These are phyloP conservation scores for Porites australiensis DNA, from an alignment of 64 coral and sea anemone genomes.

Conservation along the genomic window DNA sequence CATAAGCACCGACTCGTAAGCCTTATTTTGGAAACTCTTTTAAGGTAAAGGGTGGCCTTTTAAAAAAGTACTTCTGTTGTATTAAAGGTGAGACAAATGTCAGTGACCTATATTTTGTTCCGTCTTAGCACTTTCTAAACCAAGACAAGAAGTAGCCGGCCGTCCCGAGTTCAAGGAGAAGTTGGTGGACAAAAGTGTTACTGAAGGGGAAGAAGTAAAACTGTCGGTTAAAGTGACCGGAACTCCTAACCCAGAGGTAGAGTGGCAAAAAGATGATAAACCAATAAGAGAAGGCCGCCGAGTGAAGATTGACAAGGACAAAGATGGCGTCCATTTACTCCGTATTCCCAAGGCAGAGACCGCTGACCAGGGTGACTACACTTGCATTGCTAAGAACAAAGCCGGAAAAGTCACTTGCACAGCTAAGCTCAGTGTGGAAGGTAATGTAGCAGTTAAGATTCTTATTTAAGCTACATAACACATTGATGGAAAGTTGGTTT, in stretches of 20 bases:
- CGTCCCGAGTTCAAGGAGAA: constrained; percentile 78
- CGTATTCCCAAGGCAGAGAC: constrained; percentile 20
- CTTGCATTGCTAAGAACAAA: constrained; percentile 62
- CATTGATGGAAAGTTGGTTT: too few species aligned
- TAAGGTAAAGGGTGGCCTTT: too few species aligned
- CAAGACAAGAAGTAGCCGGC: constrained; percentile 11
- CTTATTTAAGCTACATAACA: neutral
- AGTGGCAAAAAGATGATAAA: constrained; percentile 91
- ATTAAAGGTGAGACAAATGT: too few species aligned
- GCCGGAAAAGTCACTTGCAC: constrained; percentile 41
- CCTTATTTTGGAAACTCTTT: too few species aligned
- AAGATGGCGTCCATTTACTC: constrained; percentile 37
- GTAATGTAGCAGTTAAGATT: neutral
- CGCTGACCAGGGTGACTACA: constrained; percentile 59
- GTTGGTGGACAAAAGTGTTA: constrained; percentile 59
- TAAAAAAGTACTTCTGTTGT: too few species aligned
- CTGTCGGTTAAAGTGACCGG: constrained; percentile 73
- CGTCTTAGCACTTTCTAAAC: constrained; percentile 31
- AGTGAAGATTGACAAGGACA: constrained; percentile 40
- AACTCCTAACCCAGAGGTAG: constrained; percentile 66
- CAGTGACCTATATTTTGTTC: neutral
- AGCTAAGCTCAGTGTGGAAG: constrained; percentile 52
- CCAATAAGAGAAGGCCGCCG: constrained; percentile 72
- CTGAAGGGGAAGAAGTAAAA: constrained; percentile 67
- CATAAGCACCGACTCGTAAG: too few species aligned